Conservation (phyloP, 2,888 invertebrate genomes). For the Amiota minor region DNA sequence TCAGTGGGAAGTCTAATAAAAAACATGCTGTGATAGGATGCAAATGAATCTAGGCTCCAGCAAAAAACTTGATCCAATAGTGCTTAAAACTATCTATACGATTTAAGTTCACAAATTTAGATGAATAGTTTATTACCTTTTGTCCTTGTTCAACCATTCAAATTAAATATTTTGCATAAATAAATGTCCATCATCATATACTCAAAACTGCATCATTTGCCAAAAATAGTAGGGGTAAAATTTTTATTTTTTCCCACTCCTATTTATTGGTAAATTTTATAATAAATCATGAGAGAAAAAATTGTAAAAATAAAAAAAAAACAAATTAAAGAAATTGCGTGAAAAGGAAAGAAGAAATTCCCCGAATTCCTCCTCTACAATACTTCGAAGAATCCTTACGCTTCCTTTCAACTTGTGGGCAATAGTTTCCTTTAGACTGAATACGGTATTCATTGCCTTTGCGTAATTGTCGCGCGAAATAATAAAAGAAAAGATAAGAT, state of each 20-base stretch:
- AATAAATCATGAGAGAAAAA: conserved; percentile 11
- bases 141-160: too few species aligned
- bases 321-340: background rate
- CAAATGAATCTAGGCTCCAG: too few species aligned
- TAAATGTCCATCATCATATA: too few species aligned
- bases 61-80: too few species aligned
- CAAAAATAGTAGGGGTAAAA: too few species aligned
- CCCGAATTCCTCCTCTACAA: background rate
- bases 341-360: background rate
- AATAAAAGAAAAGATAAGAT: background rate
- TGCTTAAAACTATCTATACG: too few species aligned
- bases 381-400: background rate
- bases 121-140: conserved; percentile 7
- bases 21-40: too few species aligned
- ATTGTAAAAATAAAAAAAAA: background rate
- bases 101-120: conserved; percentile 1
- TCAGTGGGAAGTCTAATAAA: too few species aligned
- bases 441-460: background rate
- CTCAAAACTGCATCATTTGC: too few species aligned
- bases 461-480: background rate
- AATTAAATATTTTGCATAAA: too few species aligned
- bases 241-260: too few species aligned
- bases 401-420: background rate
- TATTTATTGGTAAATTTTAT: too few species aligned
- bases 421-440: background rate